phyloP scores from a whole-genome alignment of 2,888 invertebrate species.

The Eubasilissa splendida region DNA sequence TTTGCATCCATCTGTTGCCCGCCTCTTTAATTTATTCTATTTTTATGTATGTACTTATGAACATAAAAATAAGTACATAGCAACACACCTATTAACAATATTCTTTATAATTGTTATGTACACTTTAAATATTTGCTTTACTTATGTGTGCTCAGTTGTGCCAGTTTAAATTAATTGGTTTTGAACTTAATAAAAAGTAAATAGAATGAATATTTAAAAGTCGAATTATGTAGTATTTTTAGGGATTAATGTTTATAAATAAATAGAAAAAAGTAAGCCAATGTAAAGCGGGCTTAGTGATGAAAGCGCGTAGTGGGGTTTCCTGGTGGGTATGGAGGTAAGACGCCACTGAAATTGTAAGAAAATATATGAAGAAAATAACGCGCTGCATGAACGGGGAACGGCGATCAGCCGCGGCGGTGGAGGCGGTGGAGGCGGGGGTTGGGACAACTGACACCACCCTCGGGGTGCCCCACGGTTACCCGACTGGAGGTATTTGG shows the following conservation, averaged over 20 bases:
- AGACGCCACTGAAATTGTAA: conserved; percentile 9
- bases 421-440: background rate
- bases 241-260: background rate
- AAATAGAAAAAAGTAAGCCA: background rate
- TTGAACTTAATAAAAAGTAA: too few relatives aligned
- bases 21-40: too few relatives aligned
- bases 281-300: conserved; percentile 9
- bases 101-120: too few relatives aligned
- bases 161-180: too few relatives aligned
- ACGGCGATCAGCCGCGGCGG: conserved; percentile 10
- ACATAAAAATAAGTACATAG: too few relatives aligned
- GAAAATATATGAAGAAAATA: conserved; percentile 26
- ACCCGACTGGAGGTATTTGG: conserved; percentile 18
- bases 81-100: too few relatives aligned
- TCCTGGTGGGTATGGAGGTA: background rate
- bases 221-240: too few relatives aligned
- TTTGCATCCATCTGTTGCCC: too few relatives aligned
- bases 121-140: too few relatives aligned
- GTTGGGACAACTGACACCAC: conserved; percentile 5
- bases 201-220: too few relatives aligned
- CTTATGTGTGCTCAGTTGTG: too few relatives aligned
- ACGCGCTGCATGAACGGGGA: conserved; percentile 11
- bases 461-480: background rate
- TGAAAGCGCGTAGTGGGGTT: conserved; percentile 20
- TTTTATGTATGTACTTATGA: too few relatives aligned